These are phyloP conservation scores for Bolinopsis microptera DNA, from an alignment of 37 sponge, comb jelly and placozoan species.

Conservation along the genomic window DNA sequence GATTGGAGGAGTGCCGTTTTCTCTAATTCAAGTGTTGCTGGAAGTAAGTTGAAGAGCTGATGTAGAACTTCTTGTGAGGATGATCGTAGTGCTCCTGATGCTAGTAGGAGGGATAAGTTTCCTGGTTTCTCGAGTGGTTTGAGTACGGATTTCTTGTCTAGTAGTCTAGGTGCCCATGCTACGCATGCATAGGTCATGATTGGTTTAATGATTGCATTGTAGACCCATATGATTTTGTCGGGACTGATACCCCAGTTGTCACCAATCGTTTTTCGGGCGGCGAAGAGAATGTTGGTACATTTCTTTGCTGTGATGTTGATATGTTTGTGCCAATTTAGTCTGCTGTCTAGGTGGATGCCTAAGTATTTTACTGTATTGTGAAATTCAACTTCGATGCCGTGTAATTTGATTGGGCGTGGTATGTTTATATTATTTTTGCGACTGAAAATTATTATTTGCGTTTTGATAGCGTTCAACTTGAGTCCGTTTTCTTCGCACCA, in stretches of 20 bases:
- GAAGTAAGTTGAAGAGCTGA: neutral
- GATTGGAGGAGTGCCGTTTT: neutral
- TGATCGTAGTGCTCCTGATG: neutral
- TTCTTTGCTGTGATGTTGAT: neutral
- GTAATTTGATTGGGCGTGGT: slow-evolving; percentile 6
- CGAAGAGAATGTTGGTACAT: too few relatives aligned
- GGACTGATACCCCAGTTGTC: slow-evolving; percentile 26
- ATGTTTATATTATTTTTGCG: neutral
- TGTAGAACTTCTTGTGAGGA: neutral
- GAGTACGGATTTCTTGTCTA: neutral
- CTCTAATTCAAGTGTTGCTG: slow-evolving; percentile 15
- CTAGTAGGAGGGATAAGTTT: neutral
- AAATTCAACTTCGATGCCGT: neutral
- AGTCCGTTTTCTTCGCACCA: slow-evolving; percentile 50
- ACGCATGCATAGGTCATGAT: slow-evolving; percentile 46
- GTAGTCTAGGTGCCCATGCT: slow-evolving; percentile 18
- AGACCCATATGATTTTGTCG: slow-evolving; percentile 26
- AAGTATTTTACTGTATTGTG: slow-evolving; percentile 14
- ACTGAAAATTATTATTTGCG: slow-evolving; percentile 12
- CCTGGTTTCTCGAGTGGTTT: neutral
- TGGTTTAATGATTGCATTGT: too few relatives aligned
- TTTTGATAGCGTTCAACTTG: slow-evolving; percentile 40
- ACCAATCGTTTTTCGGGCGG: neutral
- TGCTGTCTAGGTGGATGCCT: slow-evolving; percentile 18
- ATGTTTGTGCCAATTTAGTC: slow-evolving; percentile 18